Percentiles rank a stretch among this genome's conserved stretches.
These are phyloP conservation scores for Microvelia longipes DNA, from an alignment of 1,140 invertebrate species.

Conservation along the genomic window DNA sequence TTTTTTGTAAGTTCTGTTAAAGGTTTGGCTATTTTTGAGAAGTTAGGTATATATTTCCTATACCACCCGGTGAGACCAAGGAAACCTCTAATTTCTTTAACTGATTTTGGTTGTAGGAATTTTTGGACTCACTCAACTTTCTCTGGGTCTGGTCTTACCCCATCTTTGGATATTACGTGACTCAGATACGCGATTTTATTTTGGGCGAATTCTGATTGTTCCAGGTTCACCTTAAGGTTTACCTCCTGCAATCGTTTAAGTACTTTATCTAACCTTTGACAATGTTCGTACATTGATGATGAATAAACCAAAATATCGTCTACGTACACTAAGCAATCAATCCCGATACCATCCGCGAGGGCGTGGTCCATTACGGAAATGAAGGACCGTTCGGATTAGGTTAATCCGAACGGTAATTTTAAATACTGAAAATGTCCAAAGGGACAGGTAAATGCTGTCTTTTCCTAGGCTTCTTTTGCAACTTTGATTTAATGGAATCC, in stretches of 20 bases:
- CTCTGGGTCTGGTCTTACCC: slow-evolving; percentile 29
- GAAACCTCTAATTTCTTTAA: slow-evolving; percentile 2
- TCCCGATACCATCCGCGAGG: too few species aligned
- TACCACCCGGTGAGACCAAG: not conserved
- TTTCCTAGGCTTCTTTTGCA: slow-evolving; percentile 11
- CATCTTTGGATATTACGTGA: slow-evolving; percentile 28
- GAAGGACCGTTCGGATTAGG: slow-evolving; percentile 10
- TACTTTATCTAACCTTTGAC: slow-evolving; percentile 23
- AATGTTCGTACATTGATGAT: slow-evolving; percentile 25
- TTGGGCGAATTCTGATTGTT: slow-evolving; percentile 34
- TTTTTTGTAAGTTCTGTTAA: not conserved
- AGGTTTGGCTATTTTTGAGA: not conserved
- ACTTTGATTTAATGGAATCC: slow-evolving; percentile 27
- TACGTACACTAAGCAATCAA: slow-evolving; percentile 31
- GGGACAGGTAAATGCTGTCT: slow-evolving; percentile 19
- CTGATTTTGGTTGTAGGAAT: slow-evolving; percentile 29
- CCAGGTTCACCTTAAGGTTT: slow-evolving; percentile 32
- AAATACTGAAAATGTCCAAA: slow-evolving; percentile 15
- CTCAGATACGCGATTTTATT: slow-evolving; percentile 32
- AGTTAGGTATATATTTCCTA: not conserved
- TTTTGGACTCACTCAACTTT: slow-evolving; percentile 29
- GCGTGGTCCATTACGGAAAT: slow-evolving; percentile 18
- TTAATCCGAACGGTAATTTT: slow-evolving; percentile 16
- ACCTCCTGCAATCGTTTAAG: slow-evolving; percentile 27
- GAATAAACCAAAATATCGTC: slow-evolving; percentile 31